Conservation (phyloP, 2,888 invertebrate species). For the Aplocera efformata region DNA sequence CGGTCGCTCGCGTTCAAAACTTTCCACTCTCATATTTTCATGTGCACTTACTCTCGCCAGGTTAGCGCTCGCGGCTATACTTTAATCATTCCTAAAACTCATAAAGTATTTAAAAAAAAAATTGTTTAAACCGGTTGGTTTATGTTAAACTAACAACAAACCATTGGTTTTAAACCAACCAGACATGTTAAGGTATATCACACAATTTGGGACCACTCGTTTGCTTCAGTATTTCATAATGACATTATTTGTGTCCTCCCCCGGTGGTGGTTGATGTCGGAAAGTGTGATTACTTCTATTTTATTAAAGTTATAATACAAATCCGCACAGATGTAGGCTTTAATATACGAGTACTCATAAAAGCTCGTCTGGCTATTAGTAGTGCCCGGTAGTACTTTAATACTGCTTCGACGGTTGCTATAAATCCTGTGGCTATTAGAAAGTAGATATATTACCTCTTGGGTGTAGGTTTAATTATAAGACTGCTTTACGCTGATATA, state of each 20-base stretch:
- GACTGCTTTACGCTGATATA: background rate
- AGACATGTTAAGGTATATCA: too few species aligned
- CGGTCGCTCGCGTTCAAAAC: too few species aligned
- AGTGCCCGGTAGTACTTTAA: conserved; percentile 8
- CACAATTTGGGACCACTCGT: too few species aligned
- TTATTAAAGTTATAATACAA: conserved; percentile 10
- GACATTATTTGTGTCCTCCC: conserved; percentile 4
- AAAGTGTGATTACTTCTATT: conserved; percentile 12
- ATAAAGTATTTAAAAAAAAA: too few species aligned
- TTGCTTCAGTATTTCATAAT: conserved; percentile 8
- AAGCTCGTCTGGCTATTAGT: conserved; percentile 7
- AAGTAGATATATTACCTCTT: conserved; percentile 11
- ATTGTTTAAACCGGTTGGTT: too few species aligned
- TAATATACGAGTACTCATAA: conserved; percentile 12
- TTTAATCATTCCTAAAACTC: too few species aligned
- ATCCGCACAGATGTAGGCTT: conserved; percentile 1
- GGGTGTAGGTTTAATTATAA: conserved; percentile 4
- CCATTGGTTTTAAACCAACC: too few species aligned
- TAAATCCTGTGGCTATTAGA: conserved; percentile 10
- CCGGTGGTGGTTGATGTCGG: conserved; percentile 1
- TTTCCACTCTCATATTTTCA: too few species aligned
- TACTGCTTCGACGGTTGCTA: conserved; percentile 11
- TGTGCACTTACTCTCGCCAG: too few species aligned
- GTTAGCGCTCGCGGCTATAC: too few species aligned
- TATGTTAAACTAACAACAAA: too few species aligned